Evolutionary conservation across 2,797 vertebrate genomes (phyloP).

Genomic region (Vireo griseus): DNA sequence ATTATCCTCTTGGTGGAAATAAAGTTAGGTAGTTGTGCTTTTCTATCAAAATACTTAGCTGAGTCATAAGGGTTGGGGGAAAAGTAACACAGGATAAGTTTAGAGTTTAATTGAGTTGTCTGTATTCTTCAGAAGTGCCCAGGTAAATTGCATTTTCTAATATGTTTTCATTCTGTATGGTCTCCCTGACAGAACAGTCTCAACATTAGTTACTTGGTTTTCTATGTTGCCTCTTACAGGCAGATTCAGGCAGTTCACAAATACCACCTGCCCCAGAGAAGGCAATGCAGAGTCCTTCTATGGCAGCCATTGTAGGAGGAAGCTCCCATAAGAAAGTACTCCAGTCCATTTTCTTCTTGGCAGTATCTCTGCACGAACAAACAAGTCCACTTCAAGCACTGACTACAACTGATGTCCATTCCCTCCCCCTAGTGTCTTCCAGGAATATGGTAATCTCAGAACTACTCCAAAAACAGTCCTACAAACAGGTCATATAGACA

Average conservation of each 20-base stretch:
- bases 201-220: neutral
- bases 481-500: neutral
- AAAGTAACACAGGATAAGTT: neutral
- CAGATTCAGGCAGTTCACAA: neutral
- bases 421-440: neutral
- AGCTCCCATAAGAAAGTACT: neutral
- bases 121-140: neutral
- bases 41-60: constrained; percentile 15
- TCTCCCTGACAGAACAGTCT: neutral
- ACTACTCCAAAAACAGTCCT: neutral
- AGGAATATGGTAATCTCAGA: neutral
- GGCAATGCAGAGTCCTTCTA: neutral
- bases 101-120: neutral
- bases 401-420: neutral
- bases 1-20: constrained; percentile 31
- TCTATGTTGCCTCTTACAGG: neutral
- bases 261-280: neutral
- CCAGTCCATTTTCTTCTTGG: neutral
- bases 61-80: neutral
- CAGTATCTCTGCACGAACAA: neutral
- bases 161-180: fast-evolving
- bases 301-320: neutral
- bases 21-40: neutral
- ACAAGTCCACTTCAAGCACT: neutral
- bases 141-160: neutral